Evolutionary conservation across 2,113 vertebrate species (phyloP).

Genomic region (Antidorcas marsupialis): DNA sequence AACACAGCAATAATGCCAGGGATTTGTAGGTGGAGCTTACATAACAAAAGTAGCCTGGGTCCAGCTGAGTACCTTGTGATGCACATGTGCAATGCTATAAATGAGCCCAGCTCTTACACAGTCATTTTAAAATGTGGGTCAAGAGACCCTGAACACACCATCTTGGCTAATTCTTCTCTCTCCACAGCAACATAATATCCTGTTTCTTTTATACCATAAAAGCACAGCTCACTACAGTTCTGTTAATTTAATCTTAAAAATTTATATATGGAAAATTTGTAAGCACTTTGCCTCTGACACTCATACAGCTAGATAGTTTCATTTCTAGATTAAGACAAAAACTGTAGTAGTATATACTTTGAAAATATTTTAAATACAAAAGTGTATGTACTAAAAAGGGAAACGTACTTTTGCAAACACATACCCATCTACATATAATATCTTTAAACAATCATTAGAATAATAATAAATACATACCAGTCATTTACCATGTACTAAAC

Average conservation of each 20-base stretch:
- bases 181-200: not conserved
- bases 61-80: not conserved
- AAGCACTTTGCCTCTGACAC: not conserved
- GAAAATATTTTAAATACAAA: not conserved
- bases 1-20: not conserved
- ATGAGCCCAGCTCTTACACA: not conserved
- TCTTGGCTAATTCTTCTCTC: not conserved
- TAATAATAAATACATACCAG: not conserved
- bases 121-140: not conserved
- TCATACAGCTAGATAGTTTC: not conserved
- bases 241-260: not conserved
- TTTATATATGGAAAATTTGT: not conserved
- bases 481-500: not conserved
- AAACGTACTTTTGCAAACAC: not conserved
- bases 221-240: not conserved
- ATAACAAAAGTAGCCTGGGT: not conserved
- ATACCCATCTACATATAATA: not conserved
- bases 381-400: not conserved
- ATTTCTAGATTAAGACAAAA: not conserved
- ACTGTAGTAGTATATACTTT: not conserved
- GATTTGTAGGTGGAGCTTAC: not conserved
- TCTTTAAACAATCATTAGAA: not conserved
- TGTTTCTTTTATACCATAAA: not conserved
- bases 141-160: not conserved
- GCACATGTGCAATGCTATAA: not conserved